Evolutionary conservation across 2,797 vertebrate species (phyloP).

Genomic region (Toxotes lorentzi): DNA sequence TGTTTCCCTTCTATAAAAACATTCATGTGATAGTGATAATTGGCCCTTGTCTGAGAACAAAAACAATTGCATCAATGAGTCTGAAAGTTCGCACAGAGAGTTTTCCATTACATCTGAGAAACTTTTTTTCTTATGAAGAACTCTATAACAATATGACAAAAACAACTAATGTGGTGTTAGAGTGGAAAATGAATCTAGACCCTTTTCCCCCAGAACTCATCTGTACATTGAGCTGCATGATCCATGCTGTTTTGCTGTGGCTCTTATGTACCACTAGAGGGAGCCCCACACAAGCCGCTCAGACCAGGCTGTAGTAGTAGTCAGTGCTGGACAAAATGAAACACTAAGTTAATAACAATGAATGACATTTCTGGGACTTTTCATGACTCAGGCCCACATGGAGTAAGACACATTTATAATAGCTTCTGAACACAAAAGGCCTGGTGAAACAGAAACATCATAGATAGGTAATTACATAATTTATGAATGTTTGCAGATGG

Average conservation of each 20-base stretch:
- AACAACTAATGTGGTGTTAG: not conserved
- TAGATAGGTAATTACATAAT: not conserved
- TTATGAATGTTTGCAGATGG: not conserved
- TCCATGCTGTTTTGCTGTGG: not conserved
- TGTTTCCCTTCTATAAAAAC: not conserved
- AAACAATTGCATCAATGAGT: not conserved
- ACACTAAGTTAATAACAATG: not conserved
- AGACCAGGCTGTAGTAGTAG: not conserved
- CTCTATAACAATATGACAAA: not conserved
- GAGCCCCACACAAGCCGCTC: conserved; percentile 34
- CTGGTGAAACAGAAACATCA: not conserved
- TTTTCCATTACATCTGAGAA: too few species aligned
- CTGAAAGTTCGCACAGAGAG: not conserved
- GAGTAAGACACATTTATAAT: not conserved
- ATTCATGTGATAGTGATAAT: not conserved
- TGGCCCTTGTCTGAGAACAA: not conserved
- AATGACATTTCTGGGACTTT: conserved; percentile 2
- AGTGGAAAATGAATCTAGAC: not conserved
- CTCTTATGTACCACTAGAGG: conserved; percentile 61
- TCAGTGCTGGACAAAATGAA: not conserved
- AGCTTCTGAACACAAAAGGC: not conserved
- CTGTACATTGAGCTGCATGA: not conserved
- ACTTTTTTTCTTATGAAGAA: too few species aligned
- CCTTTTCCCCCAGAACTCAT: not conserved
- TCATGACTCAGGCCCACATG: not conserved